A percentile compares a stretch with the other conserved stretches of the same genome.
Evolutionary conservation across 1,140 invertebrate species (phyloP).

Genomic region (Heliconius nattereri): DNA sequence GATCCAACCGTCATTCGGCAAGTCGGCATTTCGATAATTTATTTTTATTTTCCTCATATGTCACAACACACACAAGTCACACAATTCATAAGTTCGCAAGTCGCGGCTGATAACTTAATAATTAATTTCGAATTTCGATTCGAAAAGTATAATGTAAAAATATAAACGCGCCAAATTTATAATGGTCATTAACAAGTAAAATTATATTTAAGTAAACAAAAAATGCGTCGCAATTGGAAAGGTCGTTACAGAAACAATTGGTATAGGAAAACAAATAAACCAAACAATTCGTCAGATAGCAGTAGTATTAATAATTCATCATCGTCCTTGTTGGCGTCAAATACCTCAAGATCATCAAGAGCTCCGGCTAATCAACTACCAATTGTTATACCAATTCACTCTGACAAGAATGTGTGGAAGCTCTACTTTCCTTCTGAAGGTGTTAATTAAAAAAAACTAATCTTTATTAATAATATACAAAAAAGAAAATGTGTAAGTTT

Average conservation of each 20-base stretch:
- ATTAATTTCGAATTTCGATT: not conserved
- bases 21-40: not conserved
- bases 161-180: conserved; percentile 3
- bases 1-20: not conserved
- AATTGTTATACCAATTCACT: conserved; percentile 54
- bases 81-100: no score
- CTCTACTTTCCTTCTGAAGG: conserved; percentile 86
- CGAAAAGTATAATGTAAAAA: not conserved
- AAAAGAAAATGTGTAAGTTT: no score
- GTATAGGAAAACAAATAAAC: conserved; percentile 48
- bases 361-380: conserved; percentile 68
- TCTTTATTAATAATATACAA: not conserved
- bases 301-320: conserved; percentile 56
- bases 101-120: not conserved
- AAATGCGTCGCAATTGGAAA: conserved; percentile 71
- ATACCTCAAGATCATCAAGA: conserved; percentile 53
- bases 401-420: conserved; percentile 84
- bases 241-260: conserved; percentile 67
- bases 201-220: conserved; percentile 17
- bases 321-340: conserved; percentile 45
- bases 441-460: conserved; percentile 48
- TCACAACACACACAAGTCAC: not conserved
- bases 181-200: not conserved
- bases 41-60: not conserved
- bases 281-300: conserved; percentile 45